Conservation (phyloP, 2,888 invertebrate genomes). For the Electrophaes corylata region DNA sequence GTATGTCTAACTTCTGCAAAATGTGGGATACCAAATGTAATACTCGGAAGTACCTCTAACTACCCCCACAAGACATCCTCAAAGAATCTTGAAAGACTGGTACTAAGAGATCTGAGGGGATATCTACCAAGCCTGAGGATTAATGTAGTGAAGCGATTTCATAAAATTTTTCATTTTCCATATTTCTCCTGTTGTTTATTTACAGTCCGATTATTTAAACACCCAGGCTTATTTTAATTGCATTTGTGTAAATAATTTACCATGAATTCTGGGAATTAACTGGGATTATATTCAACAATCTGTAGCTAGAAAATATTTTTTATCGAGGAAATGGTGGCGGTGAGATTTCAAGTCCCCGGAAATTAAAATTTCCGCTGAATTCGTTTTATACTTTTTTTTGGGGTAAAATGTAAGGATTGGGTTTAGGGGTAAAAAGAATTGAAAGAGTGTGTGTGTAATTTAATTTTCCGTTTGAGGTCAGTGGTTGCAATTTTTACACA, state of each 20-base stretch:
- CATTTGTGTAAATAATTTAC: conserved; percentile 1
- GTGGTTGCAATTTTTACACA: background rate
- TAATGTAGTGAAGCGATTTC: no score
- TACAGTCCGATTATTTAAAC: background rate
- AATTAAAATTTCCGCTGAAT: conserved; percentile 53
- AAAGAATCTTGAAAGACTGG: no score
- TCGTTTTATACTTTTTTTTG: conserved; percentile 41
- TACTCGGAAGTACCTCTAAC: no score
- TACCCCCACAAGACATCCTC: no score
- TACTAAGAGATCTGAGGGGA: no score
- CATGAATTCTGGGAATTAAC: conserved; percentile 42
- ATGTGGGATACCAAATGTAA: no score
- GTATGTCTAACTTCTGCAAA: no score
- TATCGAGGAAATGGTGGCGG: conserved; percentile 46
- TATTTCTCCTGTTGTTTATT: no score
- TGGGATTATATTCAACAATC: conserved; percentile 46
- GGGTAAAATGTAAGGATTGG: conserved; percentile 23
- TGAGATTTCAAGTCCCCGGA: conserved; percentile 51
- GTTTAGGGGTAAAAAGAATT: background rate
- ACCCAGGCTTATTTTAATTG: background rate
- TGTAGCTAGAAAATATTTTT: conserved; percentile 44
- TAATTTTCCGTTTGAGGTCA: background rate
- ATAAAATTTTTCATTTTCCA: no score
- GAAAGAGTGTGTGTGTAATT: background rate
- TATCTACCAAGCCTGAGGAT: no score